Evolutionary conservation across 1,140 invertebrate genomes (phyloP).

Genomic region (Zaprionus inermis): DNA sequence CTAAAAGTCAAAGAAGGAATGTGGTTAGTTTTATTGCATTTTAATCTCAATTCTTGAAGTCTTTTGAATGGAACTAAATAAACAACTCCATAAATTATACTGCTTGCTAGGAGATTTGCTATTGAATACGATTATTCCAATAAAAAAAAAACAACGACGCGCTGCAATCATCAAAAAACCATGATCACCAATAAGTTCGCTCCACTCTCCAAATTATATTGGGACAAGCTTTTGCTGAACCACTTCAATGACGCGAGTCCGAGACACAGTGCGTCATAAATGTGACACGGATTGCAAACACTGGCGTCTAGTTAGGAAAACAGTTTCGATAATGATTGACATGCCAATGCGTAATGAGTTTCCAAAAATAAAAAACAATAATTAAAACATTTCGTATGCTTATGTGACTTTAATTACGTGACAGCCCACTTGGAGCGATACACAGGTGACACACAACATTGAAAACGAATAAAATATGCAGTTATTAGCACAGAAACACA

Average conservation of each 20-base stretch:
- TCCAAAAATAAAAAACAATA: constrained; percentile 40
- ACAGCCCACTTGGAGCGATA: constrained; percentile 52
- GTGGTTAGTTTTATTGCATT: too few species aligned
- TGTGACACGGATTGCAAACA: neutral
- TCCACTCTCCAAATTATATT: constrained; percentile 9
- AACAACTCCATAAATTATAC: too few species aligned
- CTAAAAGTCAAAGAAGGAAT: too few species aligned
- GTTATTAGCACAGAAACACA: constrained; percentile 47
- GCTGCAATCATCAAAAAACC: neutral
- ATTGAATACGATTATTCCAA: too few species aligned
- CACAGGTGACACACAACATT: constrained; percentile 53
- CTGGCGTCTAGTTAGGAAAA: neutral
- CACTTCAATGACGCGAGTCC: constrained; percentile 7
- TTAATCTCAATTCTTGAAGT: too few species aligned
- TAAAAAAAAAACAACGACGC: neutral
- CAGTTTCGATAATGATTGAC: constrained; percentile 37
- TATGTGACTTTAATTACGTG: constrained; percentile 77
- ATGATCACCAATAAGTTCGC: constrained; percentile 1
- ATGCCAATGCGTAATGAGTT: constrained; percentile 64
- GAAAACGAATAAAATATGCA: constrained; percentile 76
- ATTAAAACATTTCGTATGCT: constrained; percentile 58
- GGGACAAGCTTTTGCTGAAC: constrained; percentile 1
- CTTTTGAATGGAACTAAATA: too few species aligned
- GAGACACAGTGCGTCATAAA: constrained; percentile 28
- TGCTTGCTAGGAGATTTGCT: too few species aligned